Evolutionary conservation across 53 echinoderm and acorn worm species (phyloP).

Genomic region (Stichopus horrens): DNA sequence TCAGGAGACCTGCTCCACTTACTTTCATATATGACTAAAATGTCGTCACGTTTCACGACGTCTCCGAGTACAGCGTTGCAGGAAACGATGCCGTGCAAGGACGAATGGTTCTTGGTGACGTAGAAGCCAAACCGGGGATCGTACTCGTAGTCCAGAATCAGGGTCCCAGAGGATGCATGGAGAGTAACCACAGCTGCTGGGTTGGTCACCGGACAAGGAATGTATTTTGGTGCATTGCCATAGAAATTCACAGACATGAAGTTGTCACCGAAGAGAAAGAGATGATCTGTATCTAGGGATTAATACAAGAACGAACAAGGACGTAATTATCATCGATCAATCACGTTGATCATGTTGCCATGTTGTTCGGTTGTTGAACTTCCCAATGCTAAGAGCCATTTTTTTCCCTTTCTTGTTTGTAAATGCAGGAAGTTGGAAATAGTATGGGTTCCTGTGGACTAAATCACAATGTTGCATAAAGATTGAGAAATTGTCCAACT

Average conservation of each 20-base stretch:
- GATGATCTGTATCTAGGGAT: not conserved
- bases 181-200: constrained; percentile 57
- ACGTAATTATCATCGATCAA: too few species aligned
- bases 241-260: not conserved
- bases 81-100: constrained; percentile 53
- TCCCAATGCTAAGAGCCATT: too few species aligned
- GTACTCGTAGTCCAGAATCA: constrained; percentile 28
- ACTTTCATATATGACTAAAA: constrained; percentile 68
- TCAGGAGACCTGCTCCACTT: not conserved
- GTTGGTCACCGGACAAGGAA: constrained; percentile 72
- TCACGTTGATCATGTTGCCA: too few species aligned
- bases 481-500: too few species aligned
- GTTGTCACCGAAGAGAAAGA: not conserved
- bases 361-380: too few species aligned
- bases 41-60: constrained; percentile 41
- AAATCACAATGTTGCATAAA: too few species aligned
- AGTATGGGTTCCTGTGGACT: too few species aligned
- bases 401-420: too few species aligned
- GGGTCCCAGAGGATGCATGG: constrained; percentile 8
- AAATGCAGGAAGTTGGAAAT: too few species aligned
- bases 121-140: constrained; percentile 63
- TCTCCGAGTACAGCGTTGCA: constrained; percentile 59
- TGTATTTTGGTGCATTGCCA: constrained; percentile 41
- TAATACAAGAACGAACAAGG: not conserved
- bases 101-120: constrained; percentile 57